Conservation (phyloP, 2,113 vertebrate genomes). For the Oophaga pumilio region DNA sequence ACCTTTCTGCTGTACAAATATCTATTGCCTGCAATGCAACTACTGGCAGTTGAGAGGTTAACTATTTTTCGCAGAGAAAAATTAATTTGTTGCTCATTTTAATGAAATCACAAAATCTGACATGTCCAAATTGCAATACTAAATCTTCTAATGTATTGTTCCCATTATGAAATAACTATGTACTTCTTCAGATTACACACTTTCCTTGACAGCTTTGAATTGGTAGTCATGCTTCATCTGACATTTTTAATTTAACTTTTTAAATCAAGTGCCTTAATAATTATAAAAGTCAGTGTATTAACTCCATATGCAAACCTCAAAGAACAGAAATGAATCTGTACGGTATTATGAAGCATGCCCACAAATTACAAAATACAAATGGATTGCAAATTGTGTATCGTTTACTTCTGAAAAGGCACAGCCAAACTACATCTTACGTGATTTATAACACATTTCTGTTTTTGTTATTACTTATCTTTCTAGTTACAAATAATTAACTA, state of each 20-base stretch:
- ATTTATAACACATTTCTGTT: too few species aligned
- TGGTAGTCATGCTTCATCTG: conserved; percentile 53
- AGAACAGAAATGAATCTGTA: conserved; percentile 15
- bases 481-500: not conserved
- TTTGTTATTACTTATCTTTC: not conserved
- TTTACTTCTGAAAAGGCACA: not conserved
- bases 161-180: conserved; percentile 53
- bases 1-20: not conserved
- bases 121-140: conserved; percentile 51
- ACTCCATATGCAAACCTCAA: conserved; percentile 15
- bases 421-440: not conserved
- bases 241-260: conserved; percentile 51
- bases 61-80: conserved; percentile 37
- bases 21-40: not conserved
- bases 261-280: conserved; percentile 44
- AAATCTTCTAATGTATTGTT: conserved; percentile 56
- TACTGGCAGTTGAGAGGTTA: conserved; percentile 26
- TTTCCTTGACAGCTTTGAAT: conserved; percentile 52
- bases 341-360: not conserved
- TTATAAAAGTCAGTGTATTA: conserved; percentile 38
- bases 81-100: conserved; percentile 50
- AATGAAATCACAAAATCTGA: conserved; percentile 54
- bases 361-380: conserved; percentile 12
- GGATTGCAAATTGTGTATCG: not conserved
- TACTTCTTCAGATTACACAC: conserved; percentile 54